Conservation (phyloP, 37 sponge, comb jelly and placozoan genomes). For the Theonella swinhoei region DNA sequence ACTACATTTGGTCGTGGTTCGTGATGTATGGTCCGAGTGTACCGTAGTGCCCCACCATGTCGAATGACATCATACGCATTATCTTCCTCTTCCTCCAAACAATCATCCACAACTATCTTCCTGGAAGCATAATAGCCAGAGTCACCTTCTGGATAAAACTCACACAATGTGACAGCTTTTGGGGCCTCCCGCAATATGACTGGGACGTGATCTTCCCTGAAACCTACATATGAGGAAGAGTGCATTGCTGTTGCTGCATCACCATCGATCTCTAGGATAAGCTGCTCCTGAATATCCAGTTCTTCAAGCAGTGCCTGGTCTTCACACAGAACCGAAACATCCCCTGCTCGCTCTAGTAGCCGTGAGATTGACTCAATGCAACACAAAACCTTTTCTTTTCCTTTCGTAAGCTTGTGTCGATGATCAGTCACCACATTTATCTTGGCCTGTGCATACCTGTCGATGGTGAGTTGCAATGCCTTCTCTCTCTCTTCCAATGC, state of each 20-base stretch:
- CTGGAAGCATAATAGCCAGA: slow-evolving; percentile 51
- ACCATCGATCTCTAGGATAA: slow-evolving; percentile 15
- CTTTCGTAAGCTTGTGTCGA: background rate
- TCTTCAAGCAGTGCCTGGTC: background rate
- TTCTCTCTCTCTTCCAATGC: slow-evolving; percentile 2
- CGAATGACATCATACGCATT: background rate
- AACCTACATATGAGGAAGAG: slow-evolving; percentile 35
- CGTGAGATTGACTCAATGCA: background rate
- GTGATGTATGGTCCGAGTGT: background rate
- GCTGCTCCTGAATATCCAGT: slow-evolving; percentile 7
- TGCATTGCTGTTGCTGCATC: background rate
- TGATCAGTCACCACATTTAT: background rate
- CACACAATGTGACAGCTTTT: slow-evolving; percentile 21
- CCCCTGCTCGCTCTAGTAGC: background rate
- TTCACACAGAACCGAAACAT: background rate
- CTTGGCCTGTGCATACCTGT: background rate
- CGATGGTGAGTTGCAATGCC: background rate
- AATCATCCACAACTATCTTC: slow-evolving; percentile 3
- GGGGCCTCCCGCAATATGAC: background rate
- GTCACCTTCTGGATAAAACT: slow-evolving; percentile 48
- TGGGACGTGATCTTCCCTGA: slow-evolving; percentile 5
- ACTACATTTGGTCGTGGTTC: background rate
- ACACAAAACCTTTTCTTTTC: background rate
- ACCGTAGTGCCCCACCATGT: background rate
- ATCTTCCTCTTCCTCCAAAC: background rate